Conservation (phyloP, 2,113 vertebrate genomes). For the Clarias batrachus region DNA sequence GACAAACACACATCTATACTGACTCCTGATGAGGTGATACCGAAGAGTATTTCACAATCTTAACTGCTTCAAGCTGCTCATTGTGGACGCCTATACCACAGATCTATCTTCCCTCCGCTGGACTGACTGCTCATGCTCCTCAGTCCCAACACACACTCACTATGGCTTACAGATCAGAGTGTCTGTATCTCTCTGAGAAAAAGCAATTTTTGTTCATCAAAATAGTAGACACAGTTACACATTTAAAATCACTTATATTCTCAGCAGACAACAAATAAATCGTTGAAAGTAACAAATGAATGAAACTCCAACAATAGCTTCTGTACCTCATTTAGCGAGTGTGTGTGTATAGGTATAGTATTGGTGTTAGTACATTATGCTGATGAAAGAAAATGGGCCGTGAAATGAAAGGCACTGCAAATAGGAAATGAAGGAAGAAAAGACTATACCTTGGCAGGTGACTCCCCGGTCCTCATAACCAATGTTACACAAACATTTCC, state of each 20-base stretch:
- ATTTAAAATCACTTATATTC: conserved; percentile 40
- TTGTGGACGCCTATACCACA: conserved; percentile 39
- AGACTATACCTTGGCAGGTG: conserved; percentile 89
- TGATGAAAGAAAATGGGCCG: conserved; percentile 49
- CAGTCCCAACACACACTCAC: conserved; percentile 19
- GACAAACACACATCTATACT: conserved; percentile 43
- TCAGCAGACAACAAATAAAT: conserved; percentile 31
- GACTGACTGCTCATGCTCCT: conserved; percentile 34
- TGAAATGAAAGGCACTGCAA: conserved; percentile 49
- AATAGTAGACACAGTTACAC: conserved; percentile 13
- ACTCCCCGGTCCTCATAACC: conserved; percentile 90
- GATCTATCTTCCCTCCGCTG: conserved; percentile 23
- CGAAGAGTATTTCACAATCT: conserved; percentile 41
- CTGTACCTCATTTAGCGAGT: conserved; percentile 34
- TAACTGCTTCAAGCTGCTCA: conserved; percentile 55
- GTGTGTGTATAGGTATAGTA: conserved; percentile 34
- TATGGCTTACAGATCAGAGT: conserved; percentile 42
- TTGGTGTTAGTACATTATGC: conserved; percentile 44
- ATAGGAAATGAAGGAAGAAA: conserved; percentile 32
- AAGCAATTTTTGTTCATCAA: not conserved
- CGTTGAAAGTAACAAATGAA: conserved; percentile 39
- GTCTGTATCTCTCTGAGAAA: conserved; percentile 24
- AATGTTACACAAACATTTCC: conserved; percentile 92
- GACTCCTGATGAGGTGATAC: conserved; percentile 54
- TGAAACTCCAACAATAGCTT: conserved; percentile 19